Percentiles rank a stretch among this genome's conserved stretches.
Evolutionary conservation across 2,888 invertebrate genomes (phyloP).

Genomic region (Eurytoma adleriae): DNA sequence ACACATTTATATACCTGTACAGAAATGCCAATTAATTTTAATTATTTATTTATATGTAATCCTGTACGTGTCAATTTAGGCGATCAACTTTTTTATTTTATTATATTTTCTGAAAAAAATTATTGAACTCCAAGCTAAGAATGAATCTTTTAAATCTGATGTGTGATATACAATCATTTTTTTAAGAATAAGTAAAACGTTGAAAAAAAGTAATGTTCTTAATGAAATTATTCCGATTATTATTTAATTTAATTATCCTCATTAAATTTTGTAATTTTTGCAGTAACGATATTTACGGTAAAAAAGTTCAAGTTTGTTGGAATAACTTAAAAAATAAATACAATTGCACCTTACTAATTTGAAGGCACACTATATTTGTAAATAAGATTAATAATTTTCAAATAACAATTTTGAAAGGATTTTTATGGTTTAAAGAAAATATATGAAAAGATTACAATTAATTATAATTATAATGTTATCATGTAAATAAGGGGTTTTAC

Average conservation of each 20-base stretch:
- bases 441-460: neutral
- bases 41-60: neutral
- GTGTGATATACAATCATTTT: neutral
- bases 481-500: conserved; percentile 8
- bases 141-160: too few relatives aligned
- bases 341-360: conserved; percentile 39
- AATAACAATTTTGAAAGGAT: conserved; percentile 3
- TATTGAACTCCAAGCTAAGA: neutral
- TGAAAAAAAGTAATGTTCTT: conserved; percentile 1
- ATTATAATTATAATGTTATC: conserved; percentile 4
- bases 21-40: neutral
- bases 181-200: neutral
- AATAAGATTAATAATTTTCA: conserved; percentile 25
- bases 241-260: neutral
- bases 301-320: too few relatives aligned
- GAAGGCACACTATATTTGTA: conserved; percentile 41
- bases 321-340: too few relatives aligned
- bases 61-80: neutral
- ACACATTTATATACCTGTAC: conserved; percentile 35
- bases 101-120: neutral
- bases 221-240: too few relatives aligned
- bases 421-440: conserved; percentile 3
- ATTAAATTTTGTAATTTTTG: neutral
- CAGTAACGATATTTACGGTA: too few relatives aligned
- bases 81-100: neutral